Evolutionary conservation across 2,797 vertebrate genomes (phyloP).

Genomic region (Helostoma temminkii): DNA sequence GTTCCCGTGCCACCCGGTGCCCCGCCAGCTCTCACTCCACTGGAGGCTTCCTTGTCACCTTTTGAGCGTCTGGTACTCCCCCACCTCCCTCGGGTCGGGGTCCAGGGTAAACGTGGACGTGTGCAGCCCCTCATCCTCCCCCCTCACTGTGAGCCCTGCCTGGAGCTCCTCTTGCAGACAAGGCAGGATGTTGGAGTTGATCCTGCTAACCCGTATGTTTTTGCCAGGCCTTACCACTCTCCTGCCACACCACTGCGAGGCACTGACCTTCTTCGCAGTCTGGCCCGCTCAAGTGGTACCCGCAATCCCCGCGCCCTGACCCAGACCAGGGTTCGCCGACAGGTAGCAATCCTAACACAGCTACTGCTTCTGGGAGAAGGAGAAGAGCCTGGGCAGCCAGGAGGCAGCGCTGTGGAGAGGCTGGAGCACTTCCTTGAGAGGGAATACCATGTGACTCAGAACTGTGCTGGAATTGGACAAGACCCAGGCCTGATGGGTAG

Average conservation of each 20-base stretch:
- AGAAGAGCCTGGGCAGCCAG: conserved; percentile 79
- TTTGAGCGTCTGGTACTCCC: conserved; percentile 86
- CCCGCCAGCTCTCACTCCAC: conserved; percentile 80
- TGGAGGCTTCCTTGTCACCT: conserved; percentile 86
- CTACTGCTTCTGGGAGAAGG: conserved; percentile 86
- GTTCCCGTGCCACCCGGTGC: conserved; percentile 73
- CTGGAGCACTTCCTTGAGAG: conserved; percentile 86
- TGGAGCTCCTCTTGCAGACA: conserved; percentile 86
- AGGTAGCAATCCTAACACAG: conserved; percentile 88
- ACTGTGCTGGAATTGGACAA: conserved; percentile 84
- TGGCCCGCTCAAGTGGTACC: conserved; percentile 85
- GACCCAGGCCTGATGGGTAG: conserved; percentile 87
- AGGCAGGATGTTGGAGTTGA: conserved; percentile 85
- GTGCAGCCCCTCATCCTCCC: conserved; percentile 87
- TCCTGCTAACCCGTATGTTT: conserved; percentile 83
- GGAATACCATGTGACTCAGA: conserved; percentile 87
- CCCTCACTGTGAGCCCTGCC: conserved; percentile 85
- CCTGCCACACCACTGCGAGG: conserved; percentile 86
- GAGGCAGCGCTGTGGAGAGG: conserved; percentile 77
- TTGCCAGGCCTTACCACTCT: conserved; percentile 86
- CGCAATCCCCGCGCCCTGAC: conserved; percentile 85
- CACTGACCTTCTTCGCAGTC: conserved; percentile 85
- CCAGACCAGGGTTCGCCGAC: conserved; percentile 84
- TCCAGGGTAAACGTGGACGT: conserved; percentile 86
- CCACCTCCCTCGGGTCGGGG: conserved; percentile 84